phyloP scores from a whole-genome alignment of 2,113 vertebrate species.

The Anarhynchus alexandrinus region DNA sequence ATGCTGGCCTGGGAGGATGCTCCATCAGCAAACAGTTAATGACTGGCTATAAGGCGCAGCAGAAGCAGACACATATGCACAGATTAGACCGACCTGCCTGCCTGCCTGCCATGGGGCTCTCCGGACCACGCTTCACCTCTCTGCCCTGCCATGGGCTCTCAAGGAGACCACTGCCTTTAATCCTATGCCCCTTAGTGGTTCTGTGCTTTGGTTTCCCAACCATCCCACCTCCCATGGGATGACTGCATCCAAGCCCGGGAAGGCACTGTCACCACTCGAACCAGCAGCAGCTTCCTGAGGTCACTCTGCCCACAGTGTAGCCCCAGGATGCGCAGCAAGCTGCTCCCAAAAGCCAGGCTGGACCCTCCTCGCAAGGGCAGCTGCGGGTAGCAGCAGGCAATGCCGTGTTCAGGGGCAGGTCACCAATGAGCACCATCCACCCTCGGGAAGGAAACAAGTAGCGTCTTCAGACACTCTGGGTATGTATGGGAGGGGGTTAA shows the following conservation, averaged over 20 bases:
- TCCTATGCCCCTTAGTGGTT: background rate
- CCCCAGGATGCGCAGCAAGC: fast-evolving
- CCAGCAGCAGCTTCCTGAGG: background rate
- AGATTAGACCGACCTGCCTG: background rate
- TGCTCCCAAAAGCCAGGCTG: fast-evolving
- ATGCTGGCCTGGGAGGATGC: background rate
- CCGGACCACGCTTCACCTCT: background rate
- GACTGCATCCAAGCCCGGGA: fast-evolving
- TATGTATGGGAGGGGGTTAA: background rate
- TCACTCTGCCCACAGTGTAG: background rate
- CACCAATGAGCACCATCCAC: background rate
- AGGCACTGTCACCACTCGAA: background rate
- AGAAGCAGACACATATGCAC: fast-evolving
- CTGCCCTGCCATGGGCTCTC: background rate
- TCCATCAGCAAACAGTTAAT: background rate
- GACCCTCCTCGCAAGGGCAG: background rate
- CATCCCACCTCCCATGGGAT: background rate
- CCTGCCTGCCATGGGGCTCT: background rate
- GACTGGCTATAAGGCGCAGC: background rate
- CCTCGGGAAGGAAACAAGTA: background rate
- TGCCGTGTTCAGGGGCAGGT: fast-evolving
- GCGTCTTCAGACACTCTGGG: background rate
- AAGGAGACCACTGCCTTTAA: background rate
- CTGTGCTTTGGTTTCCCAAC: background rate
- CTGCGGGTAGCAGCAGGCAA: background rate